Evolutionary conservation across 2,797 vertebrate genomes (phyloP).

Genomic region (Botia almorhae): DNA sequence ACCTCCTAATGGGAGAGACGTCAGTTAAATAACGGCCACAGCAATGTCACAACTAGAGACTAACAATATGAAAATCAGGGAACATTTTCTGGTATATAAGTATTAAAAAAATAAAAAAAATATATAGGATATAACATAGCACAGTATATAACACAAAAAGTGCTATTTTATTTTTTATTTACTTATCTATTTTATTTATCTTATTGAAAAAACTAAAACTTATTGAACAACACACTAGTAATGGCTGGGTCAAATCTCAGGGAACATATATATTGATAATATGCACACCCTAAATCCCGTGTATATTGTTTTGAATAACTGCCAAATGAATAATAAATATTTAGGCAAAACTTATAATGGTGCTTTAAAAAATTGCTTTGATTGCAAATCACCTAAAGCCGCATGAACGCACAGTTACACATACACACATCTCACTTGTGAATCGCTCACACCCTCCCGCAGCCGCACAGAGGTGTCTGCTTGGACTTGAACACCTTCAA

Average conservation of each 20-base stretch:
- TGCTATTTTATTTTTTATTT: no score
- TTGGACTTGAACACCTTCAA: neutral
- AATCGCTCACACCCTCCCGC: conserved; percentile 3
- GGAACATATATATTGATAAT: neutral
- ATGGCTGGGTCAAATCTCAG: neutral
- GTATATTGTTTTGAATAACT: no score
- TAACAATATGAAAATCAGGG: conserved; percentile 8
- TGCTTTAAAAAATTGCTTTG: neutral
- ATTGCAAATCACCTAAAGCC: neutral
- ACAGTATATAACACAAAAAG: neutral
- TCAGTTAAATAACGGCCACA: neutral
- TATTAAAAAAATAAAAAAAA: neutral
- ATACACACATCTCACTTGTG: conserved; percentile 11
- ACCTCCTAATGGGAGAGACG: conserved; percentile 74
- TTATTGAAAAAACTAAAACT: no score
- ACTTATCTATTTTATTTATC: no score
- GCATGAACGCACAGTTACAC: no score
- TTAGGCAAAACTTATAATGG: neutral
- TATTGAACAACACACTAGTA: neutral
- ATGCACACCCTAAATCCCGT: no score
- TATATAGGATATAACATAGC: no score
- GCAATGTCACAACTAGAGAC: conserved; percentile 8
- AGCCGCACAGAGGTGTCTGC: neutral
- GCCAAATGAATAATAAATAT: no score
- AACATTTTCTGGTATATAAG: neutral